Evolutionary conservation across 2,888 invertebrate species (phyloP).

Genomic region (Erebia palarica): DNA sequence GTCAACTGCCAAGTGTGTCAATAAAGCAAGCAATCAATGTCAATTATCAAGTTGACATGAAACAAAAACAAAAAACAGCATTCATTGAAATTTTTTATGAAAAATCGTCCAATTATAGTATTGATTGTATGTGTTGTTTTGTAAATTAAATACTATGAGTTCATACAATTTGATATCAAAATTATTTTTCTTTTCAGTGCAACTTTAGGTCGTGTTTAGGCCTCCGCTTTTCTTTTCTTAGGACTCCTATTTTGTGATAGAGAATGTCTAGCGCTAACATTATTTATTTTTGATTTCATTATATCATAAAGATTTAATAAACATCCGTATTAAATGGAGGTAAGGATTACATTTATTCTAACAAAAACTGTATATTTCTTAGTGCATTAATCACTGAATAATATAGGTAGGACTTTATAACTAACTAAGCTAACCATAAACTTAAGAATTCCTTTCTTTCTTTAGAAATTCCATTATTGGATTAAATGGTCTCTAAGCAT

Average conservation of each 20-base stretch:
- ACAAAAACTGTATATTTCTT: too few species aligned
- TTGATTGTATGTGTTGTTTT: conserved; percentile 48
- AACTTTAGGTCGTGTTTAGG: conserved; percentile 57
- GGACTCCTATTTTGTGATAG: conserved; percentile 25
- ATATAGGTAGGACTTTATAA: too few species aligned
- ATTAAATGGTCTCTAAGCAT: too few species aligned
- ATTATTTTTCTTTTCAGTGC: conserved; percentile 45
- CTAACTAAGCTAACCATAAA: too few species aligned
- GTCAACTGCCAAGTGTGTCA: too few species aligned
- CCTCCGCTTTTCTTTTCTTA: conserved; percentile 48
- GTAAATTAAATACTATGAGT: conserved; percentile 29
- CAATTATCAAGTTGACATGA: conserved; percentile 18
- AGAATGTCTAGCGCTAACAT: conserved; percentile 33
- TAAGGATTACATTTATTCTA: conserved; percentile 41
- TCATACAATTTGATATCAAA: conserved; percentile 4
- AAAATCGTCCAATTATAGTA: conserved; percentile 63
- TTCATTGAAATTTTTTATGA: conserved; percentile 74
- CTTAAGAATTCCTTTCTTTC: too few species aligned
- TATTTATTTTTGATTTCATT: conserved; percentile 26
- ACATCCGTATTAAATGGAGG: conserved; percentile 61
- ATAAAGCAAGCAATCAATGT: too few species aligned
- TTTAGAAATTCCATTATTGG: too few species aligned
- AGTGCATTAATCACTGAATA: too few species aligned
- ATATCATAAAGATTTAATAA: conserved; percentile 10
- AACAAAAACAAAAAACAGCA: conserved; percentile 77